Percentiles rank a stretch among this genome's conserved stretches.
Conservation (phyloP, 2,113 vertebrate genomes). For the Osmerus eperlanus region DNA sequence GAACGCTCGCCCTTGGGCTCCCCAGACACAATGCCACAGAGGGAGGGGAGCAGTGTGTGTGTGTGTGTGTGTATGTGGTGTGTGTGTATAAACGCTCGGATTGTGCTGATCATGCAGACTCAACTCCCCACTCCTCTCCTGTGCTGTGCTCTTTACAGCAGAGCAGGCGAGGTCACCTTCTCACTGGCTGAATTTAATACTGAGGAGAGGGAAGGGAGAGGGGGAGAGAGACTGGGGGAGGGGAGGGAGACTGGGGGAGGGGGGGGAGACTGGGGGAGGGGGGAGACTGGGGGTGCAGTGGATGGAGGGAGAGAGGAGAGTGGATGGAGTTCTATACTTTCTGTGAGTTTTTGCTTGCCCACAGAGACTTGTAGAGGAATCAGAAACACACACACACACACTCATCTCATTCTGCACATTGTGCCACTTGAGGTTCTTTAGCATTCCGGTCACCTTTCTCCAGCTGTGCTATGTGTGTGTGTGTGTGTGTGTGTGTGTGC, state of each 20-base stretch:
- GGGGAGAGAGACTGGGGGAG: constrained; percentile 46
- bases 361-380: too few relatives aligned
- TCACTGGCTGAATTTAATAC: constrained; percentile 76
- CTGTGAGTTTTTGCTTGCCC: too few relatives aligned
- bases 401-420: constrained; percentile 29
- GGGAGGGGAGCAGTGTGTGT: constrained; percentile 8
- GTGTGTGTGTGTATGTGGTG: too few relatives aligned
- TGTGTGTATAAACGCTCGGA: constrained; percentile 55
- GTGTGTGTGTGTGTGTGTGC: neutral
- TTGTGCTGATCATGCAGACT: constrained; percentile 79
- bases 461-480: constrained; percentile 49
- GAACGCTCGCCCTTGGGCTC: constrained; percentile 75
- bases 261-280: neutral
- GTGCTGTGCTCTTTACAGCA: constrained; percentile 68
- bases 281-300: too few relatives aligned
- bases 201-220: constrained; percentile 53
- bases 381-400: constrained; percentile 1
- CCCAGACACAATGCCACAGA: constrained; percentile 60
- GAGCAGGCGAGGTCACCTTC: constrained; percentile 78
- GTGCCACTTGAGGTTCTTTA: constrained; percentile 62
- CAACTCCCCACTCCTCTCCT: constrained; percentile 34
- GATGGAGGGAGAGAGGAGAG: too few relatives aligned
- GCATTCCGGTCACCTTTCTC: constrained; percentile 70
- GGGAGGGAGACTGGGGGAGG: constrained; percentile 21
- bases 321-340: too few relatives aligned